phyloP scores from a whole-genome alignment of 2,113 vertebrate genomes.

The Oreochromis spilurus region DNA sequence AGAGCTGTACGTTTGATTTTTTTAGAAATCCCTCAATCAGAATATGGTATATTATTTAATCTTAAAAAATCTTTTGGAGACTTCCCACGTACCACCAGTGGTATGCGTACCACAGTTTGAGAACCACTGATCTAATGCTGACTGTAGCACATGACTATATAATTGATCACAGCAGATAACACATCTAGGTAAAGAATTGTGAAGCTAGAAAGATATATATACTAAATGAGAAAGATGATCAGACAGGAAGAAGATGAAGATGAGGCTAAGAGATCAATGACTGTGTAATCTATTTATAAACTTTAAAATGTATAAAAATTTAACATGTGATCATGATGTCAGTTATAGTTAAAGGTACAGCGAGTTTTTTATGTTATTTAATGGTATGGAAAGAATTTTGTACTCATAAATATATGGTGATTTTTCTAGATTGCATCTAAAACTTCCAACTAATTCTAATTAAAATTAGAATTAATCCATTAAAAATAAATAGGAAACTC shows the following conservation, averaged over 20 bases:
- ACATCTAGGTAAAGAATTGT: background rate
- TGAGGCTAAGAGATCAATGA: background rate
- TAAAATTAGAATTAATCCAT: background rate
- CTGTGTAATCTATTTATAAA: background rate
- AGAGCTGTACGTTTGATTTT: background rate
- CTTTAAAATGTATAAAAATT: background rate
- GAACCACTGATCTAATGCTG: background rate
- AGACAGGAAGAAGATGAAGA: background rate
- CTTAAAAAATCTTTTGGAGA: background rate
- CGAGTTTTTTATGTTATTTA: background rate
- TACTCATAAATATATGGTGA: background rate
- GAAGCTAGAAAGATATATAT: accelerated
- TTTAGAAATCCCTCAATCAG: background rate
- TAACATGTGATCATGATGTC: background rate
- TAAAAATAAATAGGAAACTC: background rate
- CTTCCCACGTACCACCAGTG: background rate
- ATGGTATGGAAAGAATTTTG: background rate
- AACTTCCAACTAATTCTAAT: background rate
- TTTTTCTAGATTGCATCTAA: background rate
- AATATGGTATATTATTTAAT: background rate
- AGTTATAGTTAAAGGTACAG: background rate
- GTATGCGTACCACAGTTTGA: background rate
- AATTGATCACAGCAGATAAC: background rate
- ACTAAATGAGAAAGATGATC: background rate
- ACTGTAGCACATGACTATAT: background rate